Evolutionary conservation across 2,797 vertebrate species (phyloP).

Genomic region (Rallus crepitans): DNA sequence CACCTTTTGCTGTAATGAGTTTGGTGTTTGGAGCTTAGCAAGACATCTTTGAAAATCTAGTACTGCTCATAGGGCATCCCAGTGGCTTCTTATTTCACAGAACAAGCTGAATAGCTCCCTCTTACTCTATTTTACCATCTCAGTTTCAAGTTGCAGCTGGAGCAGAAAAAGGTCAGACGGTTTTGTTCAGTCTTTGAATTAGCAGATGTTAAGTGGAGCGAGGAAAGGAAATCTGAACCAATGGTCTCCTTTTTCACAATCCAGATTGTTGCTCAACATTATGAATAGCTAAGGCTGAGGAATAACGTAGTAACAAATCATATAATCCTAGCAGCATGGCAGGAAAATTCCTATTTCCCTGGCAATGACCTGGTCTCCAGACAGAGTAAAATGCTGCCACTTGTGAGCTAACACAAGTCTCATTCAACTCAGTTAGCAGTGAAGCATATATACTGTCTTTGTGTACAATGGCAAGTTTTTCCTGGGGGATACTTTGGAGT

Average conservation of each 20-base stretch:
- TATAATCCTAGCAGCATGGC: not conserved
- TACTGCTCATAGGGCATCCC: not conserved
- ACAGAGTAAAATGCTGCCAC: not conserved
- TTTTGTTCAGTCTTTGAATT: not conserved
- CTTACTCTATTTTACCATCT: not conserved
- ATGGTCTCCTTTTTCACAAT: not conserved
- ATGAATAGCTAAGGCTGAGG: not conserved
- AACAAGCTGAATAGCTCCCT: not conserved
- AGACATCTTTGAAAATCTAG: not conserved
- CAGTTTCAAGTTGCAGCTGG: not conserved
- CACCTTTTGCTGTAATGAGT: not conserved
- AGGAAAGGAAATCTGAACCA: not conserved
- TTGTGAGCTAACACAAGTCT: not conserved
- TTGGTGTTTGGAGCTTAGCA: not conserved
- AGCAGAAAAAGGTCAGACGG: not conserved
- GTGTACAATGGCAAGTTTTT: not conserved
- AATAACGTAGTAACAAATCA: not conserved
- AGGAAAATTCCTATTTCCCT: not conserved
- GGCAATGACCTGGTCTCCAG: not conserved
- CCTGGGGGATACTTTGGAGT: not conserved
- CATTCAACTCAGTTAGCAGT: not conserved
- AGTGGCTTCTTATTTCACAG: not conserved
- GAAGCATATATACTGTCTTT: not conserved
- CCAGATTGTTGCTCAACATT: not conserved
- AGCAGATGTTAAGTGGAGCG: not conserved